These are phyloP conservation scores for Catotricha subobsoleta DNA, from an alignment of 2,888 invertebrate genomes.

Conservation along the genomic window DNA sequence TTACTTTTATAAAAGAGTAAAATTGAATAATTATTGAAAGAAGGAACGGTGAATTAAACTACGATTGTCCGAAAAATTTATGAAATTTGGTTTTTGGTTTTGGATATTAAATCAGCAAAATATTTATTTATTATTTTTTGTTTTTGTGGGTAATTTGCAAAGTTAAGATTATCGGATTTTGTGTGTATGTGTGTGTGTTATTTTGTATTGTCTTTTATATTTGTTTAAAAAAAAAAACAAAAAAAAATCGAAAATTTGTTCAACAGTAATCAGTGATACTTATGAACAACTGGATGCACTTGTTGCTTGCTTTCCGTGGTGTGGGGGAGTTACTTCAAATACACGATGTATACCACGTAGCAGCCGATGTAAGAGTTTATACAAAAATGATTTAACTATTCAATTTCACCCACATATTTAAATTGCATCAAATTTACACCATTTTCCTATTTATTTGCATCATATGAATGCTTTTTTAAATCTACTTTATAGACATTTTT, in stretches of 20 bases:
- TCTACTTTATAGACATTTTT: too few species aligned
- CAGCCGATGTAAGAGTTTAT: conserved; percentile 38
- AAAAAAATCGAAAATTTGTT: background rate
- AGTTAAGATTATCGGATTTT: background rate
- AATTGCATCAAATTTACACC: too few species aligned
- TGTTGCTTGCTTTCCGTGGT: conserved; percentile 64
- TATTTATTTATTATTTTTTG: background rate
- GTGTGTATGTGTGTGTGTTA: background rate
- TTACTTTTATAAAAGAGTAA: too few species aligned
- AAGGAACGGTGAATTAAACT: too few species aligned
- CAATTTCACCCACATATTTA: too few species aligned
- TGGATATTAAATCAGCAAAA: background rate
- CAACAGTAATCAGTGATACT: conserved; percentile 37
- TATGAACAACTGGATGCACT: conserved; percentile 58
- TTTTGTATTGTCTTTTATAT: too few species aligned
- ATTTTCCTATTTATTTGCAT: too few species aligned
- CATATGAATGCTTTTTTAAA: background rate
- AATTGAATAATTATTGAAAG: too few species aligned
- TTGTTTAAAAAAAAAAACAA: too few species aligned
- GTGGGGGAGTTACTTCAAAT: conserved; percentile 38
- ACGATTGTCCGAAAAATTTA: too few species aligned
- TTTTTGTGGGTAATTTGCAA: background rate
- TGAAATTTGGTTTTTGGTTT: too few species aligned
- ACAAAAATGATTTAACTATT: too few species aligned
- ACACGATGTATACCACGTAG: conserved; percentile 42